A percentile compares a stretch with the other conserved stretches of the same genome.
These are phyloP conservation scores for Prietella phreatophila DNA, from an alignment of 2,113 vertebrate species.

Conservation along the genomic window DNA sequence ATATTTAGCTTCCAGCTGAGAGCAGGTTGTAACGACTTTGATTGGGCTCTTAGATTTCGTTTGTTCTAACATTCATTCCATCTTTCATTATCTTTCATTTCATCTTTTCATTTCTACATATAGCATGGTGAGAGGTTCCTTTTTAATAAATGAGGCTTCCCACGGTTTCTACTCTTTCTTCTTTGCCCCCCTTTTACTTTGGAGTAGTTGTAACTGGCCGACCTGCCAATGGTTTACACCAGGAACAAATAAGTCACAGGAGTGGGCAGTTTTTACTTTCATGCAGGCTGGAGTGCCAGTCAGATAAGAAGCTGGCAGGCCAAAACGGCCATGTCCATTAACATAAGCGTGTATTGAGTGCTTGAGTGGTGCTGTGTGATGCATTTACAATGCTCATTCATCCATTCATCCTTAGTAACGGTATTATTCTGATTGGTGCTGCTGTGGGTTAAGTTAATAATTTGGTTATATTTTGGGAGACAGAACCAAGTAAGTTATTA, in stretches of 20 bases:
- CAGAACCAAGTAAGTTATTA: background rate
- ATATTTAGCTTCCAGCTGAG: background rate
- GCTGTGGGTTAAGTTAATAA: too few species aligned
- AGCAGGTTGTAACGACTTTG: background rate
- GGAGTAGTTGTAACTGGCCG: background rate
- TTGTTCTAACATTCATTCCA: background rate
- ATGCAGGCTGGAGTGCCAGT: background rate
- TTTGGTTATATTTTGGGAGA: background rate
- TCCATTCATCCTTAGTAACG: background rate
- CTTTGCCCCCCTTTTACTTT: background rate
- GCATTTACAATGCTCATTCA: background rate
- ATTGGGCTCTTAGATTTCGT: background rate
- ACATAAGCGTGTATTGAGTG: too few species aligned
- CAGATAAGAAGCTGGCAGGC: background rate
- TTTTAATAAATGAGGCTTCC: background rate
- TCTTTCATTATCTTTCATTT: background rate
- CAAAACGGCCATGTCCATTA: background rate
- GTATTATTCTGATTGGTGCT: background rate
- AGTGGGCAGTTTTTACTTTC: background rate
- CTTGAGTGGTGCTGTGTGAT: background rate
- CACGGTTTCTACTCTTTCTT: background rate
- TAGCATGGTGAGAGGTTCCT: background rate
- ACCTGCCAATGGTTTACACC: background rate
- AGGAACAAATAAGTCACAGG: background rate
- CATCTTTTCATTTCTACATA: background rate